Base-by-base conservation (phyloP, 2,797 vertebrate species). In the Orientallactaga sibirica region DNA sequence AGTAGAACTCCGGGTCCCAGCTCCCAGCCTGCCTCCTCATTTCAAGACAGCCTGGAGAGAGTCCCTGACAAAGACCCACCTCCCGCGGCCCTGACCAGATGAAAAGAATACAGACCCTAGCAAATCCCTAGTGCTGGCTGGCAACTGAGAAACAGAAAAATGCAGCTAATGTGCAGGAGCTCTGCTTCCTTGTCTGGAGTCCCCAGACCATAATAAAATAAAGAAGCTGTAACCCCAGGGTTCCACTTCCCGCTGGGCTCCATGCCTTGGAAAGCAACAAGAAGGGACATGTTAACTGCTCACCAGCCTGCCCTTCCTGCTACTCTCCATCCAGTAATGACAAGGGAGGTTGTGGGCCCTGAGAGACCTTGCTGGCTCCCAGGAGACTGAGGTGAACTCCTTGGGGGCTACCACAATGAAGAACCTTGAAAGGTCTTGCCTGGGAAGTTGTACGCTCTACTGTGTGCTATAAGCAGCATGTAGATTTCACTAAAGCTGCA, bases 191-290 rank as follows among this genome's bases (percentile, higher is more conserved):
- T 93, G 93, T 74, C 82, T 81, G 81, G 76, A 79, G 76, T 95
- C 92, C 84, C 71, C 0, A 9, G 91, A 81, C 64, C 67, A 86
- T 67, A 92, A 93, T 92, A 90, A 95, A 95, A 89, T 9, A 82
- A 68, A 91, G 61, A 90, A 73, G 66, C 58, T 80, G 43, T 71
- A 67, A 92, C 88, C 85, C 83, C 37, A 62, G 82, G 93, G 80
- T 52, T 89, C 78, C 41, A 84, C 84, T 89, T 81, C 87, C 83
- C 94, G 73, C 95, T 96, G 88, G 92, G 95, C 86, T 70, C 73
- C 67, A 86, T 71, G 91, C 80, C 80, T 61, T 82, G 92, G 83
- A 77, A 92, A 94, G 16, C 90, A 86, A 78, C 81, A 93, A 94
- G 95, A 94, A 96, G 29, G 86, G 86, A 86, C 93, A 79, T 58